Percentiles rank a stretch among this genome's conserved stretches.
phyloP scores from a whole-genome alignment of 2,888 invertebrate genomes.

The Eulithis testata region DNA sequence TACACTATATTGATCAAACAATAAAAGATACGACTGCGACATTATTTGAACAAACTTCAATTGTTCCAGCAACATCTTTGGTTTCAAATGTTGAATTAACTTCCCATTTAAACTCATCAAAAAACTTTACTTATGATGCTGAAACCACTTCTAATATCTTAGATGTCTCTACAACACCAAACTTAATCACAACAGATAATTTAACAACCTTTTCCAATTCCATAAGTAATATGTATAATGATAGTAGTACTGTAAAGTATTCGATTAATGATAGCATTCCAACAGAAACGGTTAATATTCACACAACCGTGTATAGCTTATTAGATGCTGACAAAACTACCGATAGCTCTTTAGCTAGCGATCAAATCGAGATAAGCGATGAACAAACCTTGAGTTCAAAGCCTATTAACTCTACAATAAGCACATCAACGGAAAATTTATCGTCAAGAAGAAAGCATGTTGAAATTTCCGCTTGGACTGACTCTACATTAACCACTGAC shows the following conservation, averaged over 20 bases:
- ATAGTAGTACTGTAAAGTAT: not conserved
- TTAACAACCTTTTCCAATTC: slow-evolving; percentile 6
- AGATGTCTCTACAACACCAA: not conserved
- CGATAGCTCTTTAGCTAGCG: slow-evolving; percentile 4
- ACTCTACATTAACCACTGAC: slow-evolving; percentile 67
- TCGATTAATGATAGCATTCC: slow-evolving; percentile 2
- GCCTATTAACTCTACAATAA: slow-evolving; percentile 49
- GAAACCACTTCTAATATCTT: not conserved
- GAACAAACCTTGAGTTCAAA: slow-evolving; percentile 26
- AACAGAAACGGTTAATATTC: slow-evolving; percentile 6
- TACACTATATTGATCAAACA: not conserved
- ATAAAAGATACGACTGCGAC: slow-evolving; percentile 3
- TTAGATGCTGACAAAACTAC: not conserved
- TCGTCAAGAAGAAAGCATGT: slow-evolving; percentile 74
- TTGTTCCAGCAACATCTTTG: slow-evolving; percentile 5
- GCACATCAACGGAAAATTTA: slow-evolving; percentile 71
- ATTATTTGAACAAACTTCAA: slow-evolving; percentile 6
- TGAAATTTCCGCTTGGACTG: slow-evolving; percentile 78
- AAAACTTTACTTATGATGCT: slow-evolving; percentile 3
- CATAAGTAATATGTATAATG: slow-evolving; percentile 2
- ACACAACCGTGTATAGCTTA: not conserved
- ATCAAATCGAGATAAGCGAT: slow-evolving; percentile 1
- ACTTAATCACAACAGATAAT: slow-evolving; percentile 6
- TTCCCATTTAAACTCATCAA: not conserved
- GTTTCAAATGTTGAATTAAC: slow-evolving; percentile 1